Evolutionary conservation across 2,113 vertebrate species (phyloP).

Genomic region (Cavia porcellus): DNA sequence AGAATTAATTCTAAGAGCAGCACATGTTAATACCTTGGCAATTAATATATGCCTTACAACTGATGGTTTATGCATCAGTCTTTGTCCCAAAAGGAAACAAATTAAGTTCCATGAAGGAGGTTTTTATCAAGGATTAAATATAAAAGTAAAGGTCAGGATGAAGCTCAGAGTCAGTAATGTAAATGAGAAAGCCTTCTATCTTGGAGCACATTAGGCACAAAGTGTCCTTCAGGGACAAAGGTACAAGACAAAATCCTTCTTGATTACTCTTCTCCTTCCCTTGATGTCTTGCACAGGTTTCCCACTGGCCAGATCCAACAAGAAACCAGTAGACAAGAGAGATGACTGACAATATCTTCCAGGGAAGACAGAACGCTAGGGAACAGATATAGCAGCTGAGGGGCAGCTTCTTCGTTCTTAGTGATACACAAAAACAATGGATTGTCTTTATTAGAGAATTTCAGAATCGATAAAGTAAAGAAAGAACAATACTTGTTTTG

Average conservation of each 20-base stretch:
- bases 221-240: background rate
- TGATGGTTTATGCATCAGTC: background rate
- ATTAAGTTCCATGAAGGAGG: background rate
- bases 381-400: background rate
- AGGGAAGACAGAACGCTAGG: background rate
- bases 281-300: background rate
- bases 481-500: background rate
- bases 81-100: background rate
- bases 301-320: background rate
- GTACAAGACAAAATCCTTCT: background rate
- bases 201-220: background rate
- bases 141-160: background rate
- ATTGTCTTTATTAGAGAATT: background rate
- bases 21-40: background rate
- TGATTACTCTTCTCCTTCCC: background rate
- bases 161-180: background rate
- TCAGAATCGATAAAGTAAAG: background rate
- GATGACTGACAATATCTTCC: background rate
- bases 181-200: background rate
- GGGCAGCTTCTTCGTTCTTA: background rate
- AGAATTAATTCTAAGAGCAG: background rate
- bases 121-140: background rate
- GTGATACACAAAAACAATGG: background rate
- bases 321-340: background rate
- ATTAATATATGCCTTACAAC: background rate